A percentile compares a stretch with the other conserved stretches of the same genome.
Conservation (phyloP, 2,113 vertebrate genomes). For the Orthonyx spaldingii region DNA sequence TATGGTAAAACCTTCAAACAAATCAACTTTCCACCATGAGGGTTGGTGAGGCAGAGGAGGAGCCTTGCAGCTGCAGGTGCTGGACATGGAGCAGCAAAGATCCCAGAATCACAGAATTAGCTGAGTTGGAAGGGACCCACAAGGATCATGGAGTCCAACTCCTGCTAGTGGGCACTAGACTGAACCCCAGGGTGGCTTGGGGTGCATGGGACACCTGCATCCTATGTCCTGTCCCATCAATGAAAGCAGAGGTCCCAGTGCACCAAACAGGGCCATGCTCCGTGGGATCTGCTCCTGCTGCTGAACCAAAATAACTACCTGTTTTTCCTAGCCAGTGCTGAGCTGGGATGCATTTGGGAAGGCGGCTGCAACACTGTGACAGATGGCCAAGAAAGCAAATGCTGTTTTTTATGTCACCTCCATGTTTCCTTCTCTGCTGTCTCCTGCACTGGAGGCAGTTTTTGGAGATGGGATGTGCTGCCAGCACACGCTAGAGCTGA, state of each 20-base stretch:
- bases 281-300: background rate
- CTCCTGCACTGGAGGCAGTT: background rate
- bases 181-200: accelerated
- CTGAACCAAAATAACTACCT: background rate
- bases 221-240: background rate
- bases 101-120: background rate
- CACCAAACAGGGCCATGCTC: accelerated
- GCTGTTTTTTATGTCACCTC: slow-evolving; percentile 42
- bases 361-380: background rate
- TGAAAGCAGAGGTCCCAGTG: background rate
- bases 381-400: slow-evolving; percentile 55
- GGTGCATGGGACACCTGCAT: background rate
- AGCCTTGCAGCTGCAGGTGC: background rate
- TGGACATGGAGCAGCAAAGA: background rate
- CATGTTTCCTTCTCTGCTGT: slow-evolving; percentile 21
- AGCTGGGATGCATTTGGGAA: slow-evolving; percentile 12
- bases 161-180: no score
- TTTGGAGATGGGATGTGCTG: background rate
- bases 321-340: background rate
- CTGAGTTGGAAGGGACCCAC: background rate
- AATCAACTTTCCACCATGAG: background rate
- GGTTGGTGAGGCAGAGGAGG: background rate
- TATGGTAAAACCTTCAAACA: accelerated
- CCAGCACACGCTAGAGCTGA: background rate
- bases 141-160: background rate